These are phyloP conservation scores for Camptogramma bilineatum DNA, from an alignment of 2,888 invertebrate species.

Conservation along the genomic window DNA sequence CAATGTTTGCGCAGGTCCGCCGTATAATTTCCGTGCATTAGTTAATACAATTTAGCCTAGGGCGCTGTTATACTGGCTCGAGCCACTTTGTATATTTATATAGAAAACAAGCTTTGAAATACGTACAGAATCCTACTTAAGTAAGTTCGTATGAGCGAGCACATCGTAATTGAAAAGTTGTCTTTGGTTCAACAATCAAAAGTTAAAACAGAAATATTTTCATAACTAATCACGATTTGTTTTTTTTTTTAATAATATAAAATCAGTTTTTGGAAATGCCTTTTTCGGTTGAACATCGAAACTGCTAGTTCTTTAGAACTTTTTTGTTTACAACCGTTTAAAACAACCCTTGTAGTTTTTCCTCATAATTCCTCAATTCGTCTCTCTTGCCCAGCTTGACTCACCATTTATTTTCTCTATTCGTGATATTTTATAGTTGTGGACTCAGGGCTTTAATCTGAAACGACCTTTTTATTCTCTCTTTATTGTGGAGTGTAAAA, in stretches of 20 bases:
- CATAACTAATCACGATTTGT: no score
- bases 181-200: no score
- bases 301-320: no score
- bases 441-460: conserved; percentile 35
- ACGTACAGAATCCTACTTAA: no score
- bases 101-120: neutral
- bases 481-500: conserved; percentile 45
- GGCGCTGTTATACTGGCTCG: conserved; percentile 31
- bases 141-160: no score
- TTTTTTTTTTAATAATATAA: no score
- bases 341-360: no score
- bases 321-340: no score
- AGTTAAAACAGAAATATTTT: no score
- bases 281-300: no score
- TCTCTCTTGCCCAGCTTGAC: neutral
- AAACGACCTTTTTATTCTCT: conserved; percentile 34
- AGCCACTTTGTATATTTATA: conserved; percentile 9
- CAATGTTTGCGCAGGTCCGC: conserved; percentile 50
- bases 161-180: no score
- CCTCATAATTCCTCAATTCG: neutral
- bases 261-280: no score
- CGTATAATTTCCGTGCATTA: conserved; percentile 50
- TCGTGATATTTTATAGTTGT: conserved; percentile 36
- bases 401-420: conserved; percentile 20
- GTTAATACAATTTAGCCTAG: conserved; percentile 43